Conservation (phyloP, 2,113 vertebrate genomes). For the Nothoprocta perdicaria region DNA sequence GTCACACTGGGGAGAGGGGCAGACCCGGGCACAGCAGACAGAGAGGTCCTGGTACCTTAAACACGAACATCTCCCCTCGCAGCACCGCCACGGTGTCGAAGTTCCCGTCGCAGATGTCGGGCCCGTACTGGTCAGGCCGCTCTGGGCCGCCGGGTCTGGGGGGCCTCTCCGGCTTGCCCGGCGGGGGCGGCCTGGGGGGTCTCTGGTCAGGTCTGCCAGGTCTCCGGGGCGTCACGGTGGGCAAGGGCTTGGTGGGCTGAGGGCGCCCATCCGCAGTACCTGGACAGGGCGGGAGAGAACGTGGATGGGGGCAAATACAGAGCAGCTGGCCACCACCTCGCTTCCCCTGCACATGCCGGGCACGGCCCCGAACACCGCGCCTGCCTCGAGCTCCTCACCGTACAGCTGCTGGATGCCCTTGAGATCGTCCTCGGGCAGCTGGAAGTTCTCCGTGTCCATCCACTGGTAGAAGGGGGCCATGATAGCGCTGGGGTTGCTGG, state of each 20-base stretch:
- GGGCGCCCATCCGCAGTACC: slow-evolving; percentile 80
- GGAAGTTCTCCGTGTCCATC: slow-evolving; percentile 91
- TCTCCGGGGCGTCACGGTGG: slow-evolving; percentile 81
- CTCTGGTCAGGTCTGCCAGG: slow-evolving; percentile 83
- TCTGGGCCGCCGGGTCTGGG: slow-evolving; percentile 81
- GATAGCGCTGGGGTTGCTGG: slow-evolving; percentile 88
- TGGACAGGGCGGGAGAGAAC: neutral
- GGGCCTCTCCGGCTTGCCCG: slow-evolving; percentile 79
- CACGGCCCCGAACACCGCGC: neutral
- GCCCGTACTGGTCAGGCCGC: slow-evolving; percentile 85
- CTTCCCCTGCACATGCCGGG: rapidly evolving
- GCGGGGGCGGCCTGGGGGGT: slow-evolving; percentile 70
- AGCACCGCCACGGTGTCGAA: slow-evolving; percentile 93
- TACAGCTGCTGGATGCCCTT: slow-evolving; percentile 94
- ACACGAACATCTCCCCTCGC: slow-evolving; percentile 97
- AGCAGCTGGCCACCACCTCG: neutral
- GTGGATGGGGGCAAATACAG: neutral
- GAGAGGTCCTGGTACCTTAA: slow-evolving; percentile 83
- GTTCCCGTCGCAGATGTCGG: slow-evolving; percentile 94
- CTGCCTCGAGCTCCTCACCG: slow-evolving; percentile 75
- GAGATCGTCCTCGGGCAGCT: slow-evolving; percentile 90
- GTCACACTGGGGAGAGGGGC: neutral
- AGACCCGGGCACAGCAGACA: neutral
- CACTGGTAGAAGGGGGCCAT: slow-evolving; percentile 98
- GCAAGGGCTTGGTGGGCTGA: slow-evolving; percentile 85